Base-by-base conservation (phyloP, 2,113 vertebrate species). In the Aegithalos caudatus region DNA sequence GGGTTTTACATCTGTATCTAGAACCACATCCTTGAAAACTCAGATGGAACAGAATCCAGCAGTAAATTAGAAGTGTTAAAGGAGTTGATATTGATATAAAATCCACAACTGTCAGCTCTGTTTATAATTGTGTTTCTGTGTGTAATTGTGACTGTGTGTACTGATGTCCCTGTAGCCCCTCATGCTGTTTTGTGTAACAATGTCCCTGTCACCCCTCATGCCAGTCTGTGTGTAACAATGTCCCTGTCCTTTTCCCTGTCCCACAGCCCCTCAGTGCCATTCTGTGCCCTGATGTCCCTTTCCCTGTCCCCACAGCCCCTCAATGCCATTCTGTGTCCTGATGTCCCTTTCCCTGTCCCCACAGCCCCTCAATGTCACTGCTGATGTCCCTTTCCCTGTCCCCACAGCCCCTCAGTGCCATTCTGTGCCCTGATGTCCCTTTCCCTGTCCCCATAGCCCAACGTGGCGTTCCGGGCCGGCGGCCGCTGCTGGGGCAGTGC, bases 401-500 rank as follows among this genome's bases (percentile, higher is more conserved):
- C 54, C 54, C 12, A 6, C 33, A 57, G 33, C 21, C 54, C 54
- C 20, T 3, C 40, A 73, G 10, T 93, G 13, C 87, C 58, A 2
- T 96, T 97, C 91, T 37, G 20, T 47, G 31, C 10, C 4, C 3
- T 4, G 8, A 7, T 65, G 61, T n/a, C 54, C 20, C 38, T 61
- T 31, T 88, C 21, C 28, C 19, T 71, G 31, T 72, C 47, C 37
- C 29, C 15, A 1, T 57, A 98, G 98, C 96, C 97, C 22, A 97
- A 88, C 58, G 91, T 94, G 24, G 93, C 71, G 4, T 97, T 98
- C 94, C 87, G 96, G 33, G 93, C 92, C 5, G 79, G 96, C 73
- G 78, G 77, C 76, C 88, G 89, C 94, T 95, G 96, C 97, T 97
- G 97, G 97, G 97, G 90, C 62, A 28, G 79, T 2, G 7, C 80